A percentile compares a stretch with the other conserved stretches of the same genome.
Evolutionary conservation across 2,113 vertebrate genomes (phyloP).

Genomic region (Apistogramma diplotaenia): DNA sequence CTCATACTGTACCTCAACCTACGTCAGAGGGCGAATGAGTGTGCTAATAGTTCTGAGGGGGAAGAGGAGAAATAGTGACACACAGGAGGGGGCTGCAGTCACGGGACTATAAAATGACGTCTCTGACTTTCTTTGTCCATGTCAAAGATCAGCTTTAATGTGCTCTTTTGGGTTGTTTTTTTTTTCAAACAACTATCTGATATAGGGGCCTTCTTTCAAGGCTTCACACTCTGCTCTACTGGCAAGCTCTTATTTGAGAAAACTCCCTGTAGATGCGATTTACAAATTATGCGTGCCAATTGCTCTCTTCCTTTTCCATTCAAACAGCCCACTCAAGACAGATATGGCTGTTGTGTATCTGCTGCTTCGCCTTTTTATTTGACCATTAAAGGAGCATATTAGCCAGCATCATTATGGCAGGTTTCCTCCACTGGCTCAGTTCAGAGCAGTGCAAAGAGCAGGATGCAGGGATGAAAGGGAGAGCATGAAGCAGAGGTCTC

Average conservation of each 20-base stretch:
- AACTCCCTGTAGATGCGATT: conserved; percentile 42
- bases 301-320: conserved; percentile 60
- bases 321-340: conserved; percentile 31
- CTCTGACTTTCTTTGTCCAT: conserved; percentile 58
- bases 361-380: conserved; percentile 67
- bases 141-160: conserved; percentile 39
- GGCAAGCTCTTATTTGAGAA: conserved; percentile 17
- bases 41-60: conserved; percentile 59
- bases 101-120: conserved; percentile 78
- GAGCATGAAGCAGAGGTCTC: conserved; percentile 47
- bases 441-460: conserved; percentile 58
- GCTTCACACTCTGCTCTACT: neutral
- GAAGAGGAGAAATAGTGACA: conserved; percentile 65
- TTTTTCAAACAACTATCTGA: conserved; percentile 42
- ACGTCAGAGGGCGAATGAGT: conserved; percentile 78
- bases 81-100: conserved; percentile 61
- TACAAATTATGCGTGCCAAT: conserved; percentile 63
- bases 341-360: conserved; percentile 69
- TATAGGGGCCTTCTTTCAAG: conserved; percentile 8
- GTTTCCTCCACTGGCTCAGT: conserved; percentile 58
- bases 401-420: conserved; percentile 68
- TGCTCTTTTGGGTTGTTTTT: neutral
- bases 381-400: conserved; percentile 65
- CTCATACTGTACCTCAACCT: conserved; percentile 37
- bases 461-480: conserved; percentile 65